Evolutionary conservation across 2,797 vertebrate genomes (phyloP).

Genomic region (Halcyon leucocephala): DNA sequence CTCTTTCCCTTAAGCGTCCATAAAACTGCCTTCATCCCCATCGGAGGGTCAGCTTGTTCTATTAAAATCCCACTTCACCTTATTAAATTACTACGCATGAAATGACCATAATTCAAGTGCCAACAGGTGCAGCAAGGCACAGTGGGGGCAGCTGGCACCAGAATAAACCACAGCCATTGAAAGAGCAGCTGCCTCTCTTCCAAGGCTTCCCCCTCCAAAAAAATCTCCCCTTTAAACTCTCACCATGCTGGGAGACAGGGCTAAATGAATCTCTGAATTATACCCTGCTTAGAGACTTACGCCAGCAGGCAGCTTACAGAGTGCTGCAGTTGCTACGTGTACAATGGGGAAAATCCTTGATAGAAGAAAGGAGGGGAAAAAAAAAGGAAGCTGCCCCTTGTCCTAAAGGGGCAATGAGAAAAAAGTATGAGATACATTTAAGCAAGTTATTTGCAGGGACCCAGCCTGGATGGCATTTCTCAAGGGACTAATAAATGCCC

Average conservation of each 20-base stretch:
- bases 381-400: not conserved
- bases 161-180: slow-evolving; percentile 47
- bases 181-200: slow-evolving; percentile 68
- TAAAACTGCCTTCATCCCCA: slow-evolving; percentile 14
- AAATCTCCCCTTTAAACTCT: slow-evolving; percentile 53
- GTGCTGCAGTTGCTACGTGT: not conserved
- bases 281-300: not conserved
- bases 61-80: slow-evolving; percentile 55
- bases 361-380: not conserved
- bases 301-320: not conserved
- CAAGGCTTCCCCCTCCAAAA: slow-evolving; percentile 52
- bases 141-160: not conserved
- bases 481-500: not conserved
- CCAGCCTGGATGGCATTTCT: not conserved
- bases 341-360: not conserved
- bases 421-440: not conserved
- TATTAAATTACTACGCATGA: slow-evolving; percentile 61
- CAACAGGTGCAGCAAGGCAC: slow-evolving; percentile 73
- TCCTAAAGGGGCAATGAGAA: not conserved
- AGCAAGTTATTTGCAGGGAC: not conserved
- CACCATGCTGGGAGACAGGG: not conserved
- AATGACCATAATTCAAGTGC: slow-evolving; percentile 60
- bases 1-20: not conserved
- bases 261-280: slow-evolving; percentile 3
- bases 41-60: slow-evolving; percentile 6